Base-by-base conservation (phyloP, 2,888 invertebrate genomes). In the Eupithecia centaureata region DNA sequence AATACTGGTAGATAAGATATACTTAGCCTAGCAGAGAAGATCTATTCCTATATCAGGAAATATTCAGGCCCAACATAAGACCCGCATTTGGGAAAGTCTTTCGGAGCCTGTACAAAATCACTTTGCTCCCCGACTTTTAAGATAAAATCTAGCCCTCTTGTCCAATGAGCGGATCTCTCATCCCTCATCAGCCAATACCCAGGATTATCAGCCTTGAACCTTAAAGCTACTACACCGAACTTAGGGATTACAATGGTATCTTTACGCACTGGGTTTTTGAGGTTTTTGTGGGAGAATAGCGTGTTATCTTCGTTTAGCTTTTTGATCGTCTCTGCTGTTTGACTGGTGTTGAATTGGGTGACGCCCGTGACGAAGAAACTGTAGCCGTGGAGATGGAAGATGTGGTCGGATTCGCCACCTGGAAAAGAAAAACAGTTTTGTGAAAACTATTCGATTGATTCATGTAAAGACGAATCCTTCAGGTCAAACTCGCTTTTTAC, bases 111-210 rank as follows among this genome's bases (percentile, higher is more conserved):
- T 0, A 95, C 94, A 85, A 97, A 95, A 78, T 97, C 95, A 27
- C 89, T 84, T 35, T 90, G 80, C 58, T 95, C 94, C 0, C 97
- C 97, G 3, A 97, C 96, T 87, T 96, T 95, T 18, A 97, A 84
- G 32, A 97, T 94, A 65, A 97, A 94, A 72, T 96, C 96, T 82
- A 97, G 89, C 0, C 97, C 97, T 73, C 96, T 94, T 0, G 96
- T 96, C 95, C 96, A 96, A 74, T 96, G 95, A 25, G 94, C 94
- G 0, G 96, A 95, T 61, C 95, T 94, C 82, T 97, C 96, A 76
- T 97, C 97, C 76, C 97, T 95, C 84, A 97, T 93, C 86, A 97
- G 94, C 97, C 97, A 97, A 77, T 95, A 96, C 15, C 97, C 97
- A 78, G 96, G 96, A 88, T 97, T 97, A 76, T 95, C 94, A 12